A percentile compares a stretch with the other conserved stretches of the same genome.
These are phyloP conservation scores for Halcyon malimbica DNA, from an alignment of 2,113 vertebrate genomes.

Conservation along the genomic window DNA sequence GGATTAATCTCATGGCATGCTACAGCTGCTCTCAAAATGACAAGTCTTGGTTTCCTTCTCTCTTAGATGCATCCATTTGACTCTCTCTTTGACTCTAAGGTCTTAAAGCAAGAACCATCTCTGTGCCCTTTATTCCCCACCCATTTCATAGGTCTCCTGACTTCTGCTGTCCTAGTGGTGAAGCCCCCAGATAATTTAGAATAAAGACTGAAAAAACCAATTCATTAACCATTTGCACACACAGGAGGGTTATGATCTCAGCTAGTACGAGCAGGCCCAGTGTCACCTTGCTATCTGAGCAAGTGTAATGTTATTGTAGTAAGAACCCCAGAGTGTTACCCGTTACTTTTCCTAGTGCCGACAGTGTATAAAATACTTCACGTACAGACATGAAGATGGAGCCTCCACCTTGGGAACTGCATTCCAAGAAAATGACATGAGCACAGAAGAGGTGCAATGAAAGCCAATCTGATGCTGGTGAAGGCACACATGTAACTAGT, in stretches of 20 bases:
- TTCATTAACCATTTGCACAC: background rate
- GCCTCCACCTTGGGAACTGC: background rate
- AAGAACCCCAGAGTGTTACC: background rate
- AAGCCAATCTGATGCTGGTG: background rate
- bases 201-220: background rate
- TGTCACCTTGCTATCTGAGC: background rate
- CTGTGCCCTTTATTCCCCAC: background rate
- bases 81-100: background rate
- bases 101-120: background rate
- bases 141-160: background rate
- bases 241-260: background rate
- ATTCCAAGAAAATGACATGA: constrained; percentile 16
- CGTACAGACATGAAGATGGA: background rate
- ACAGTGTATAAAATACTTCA: background rate
- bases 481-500: background rate
- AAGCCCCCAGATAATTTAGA: background rate
- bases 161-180: background rate
- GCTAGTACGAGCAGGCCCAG: rapidly evolving
- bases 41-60: background rate
- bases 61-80: background rate
- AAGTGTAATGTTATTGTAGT: background rate
- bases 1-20: background rate
- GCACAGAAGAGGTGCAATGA: background rate
- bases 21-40: background rate
- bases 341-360: background rate